These are phyloP conservation scores for Cydia splendana DNA, from an alignment of 1,140 invertebrate genomes.

Conservation along the genomic window DNA sequence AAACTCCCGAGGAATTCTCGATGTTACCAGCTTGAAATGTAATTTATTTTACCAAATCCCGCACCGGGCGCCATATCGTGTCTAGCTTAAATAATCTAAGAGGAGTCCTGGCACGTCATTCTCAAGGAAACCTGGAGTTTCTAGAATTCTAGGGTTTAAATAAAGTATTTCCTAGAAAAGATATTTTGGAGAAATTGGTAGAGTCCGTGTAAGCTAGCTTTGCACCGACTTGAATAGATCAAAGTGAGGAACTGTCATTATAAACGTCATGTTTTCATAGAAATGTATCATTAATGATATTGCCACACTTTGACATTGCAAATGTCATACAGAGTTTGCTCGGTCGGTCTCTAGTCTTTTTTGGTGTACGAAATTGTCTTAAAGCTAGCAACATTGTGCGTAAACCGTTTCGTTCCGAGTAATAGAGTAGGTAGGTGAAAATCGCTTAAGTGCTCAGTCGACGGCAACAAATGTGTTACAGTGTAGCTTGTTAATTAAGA, in stretches of 20 bases:
- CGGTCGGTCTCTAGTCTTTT: too few species aligned
- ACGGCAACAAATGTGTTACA: constrained; percentile 4
- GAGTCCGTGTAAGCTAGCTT: neutral
- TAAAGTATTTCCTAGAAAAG: constrained; percentile 25
- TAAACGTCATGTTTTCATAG: too few species aligned
- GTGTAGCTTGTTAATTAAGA: constrained; percentile 11
- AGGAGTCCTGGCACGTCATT: constrained; percentile 26
- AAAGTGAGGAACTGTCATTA: too few species aligned
- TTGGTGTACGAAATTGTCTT: neutral
- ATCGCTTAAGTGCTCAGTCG: constrained; percentile 16
- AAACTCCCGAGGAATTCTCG: neutral
- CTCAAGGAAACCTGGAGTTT: constrained; percentile 20
- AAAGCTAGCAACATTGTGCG: constrained; percentile 25
- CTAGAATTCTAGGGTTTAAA: constrained; percentile 28
- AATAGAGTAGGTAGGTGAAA: constrained; percentile 1
- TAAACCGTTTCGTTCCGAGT: constrained; percentile 1
- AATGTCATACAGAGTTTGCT: too few species aligned
- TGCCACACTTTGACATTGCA: too few species aligned
- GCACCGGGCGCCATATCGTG: constrained; percentile 23
- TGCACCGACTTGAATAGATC: too few species aligned
- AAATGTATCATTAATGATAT: too few species aligned
- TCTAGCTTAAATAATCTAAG: constrained; percentile 28
- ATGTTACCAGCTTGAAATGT: constrained; percentile 26
- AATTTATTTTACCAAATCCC: constrained; percentile 30
- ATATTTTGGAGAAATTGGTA: constrained; percentile 20